Percentiles rank a stretch among this genome's conserved stretches.
Conservation (phyloP, 1,140 invertebrate genomes). For the Ceratoteleas bidentatus region DNA sequence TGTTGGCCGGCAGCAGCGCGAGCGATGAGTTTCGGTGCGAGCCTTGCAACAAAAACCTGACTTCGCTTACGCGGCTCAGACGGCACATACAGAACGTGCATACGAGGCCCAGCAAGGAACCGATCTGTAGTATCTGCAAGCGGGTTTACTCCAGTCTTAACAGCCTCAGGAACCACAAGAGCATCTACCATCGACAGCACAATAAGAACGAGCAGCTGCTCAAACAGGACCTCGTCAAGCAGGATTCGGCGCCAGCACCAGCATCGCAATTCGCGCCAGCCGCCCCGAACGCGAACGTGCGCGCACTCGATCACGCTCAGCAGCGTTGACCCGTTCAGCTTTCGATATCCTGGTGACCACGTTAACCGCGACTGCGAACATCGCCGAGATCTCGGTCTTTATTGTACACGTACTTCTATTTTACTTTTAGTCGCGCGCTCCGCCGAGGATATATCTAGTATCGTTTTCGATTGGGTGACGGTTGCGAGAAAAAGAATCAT, state of each 20-base stretch:
- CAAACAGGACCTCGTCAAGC: slow-evolving; percentile 72
- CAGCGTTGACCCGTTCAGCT: slow-evolving; percentile 12
- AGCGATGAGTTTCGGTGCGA: slow-evolving; percentile 92
- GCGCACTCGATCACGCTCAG: slow-evolving; percentile 32
- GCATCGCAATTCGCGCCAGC: slow-evolving; percentile 52
- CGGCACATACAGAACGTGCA: slow-evolving; percentile 93
- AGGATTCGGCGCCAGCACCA: slow-evolving; percentile 36
- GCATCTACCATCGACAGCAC: slow-evolving; percentile 89
- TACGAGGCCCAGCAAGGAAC: slow-evolving; percentile 91
- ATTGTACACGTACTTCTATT: neutral
- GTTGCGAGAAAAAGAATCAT: slow-evolving; percentile 40
- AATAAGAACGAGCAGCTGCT: slow-evolving; percentile 78
- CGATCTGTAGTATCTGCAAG: slow-evolving; percentile 93
- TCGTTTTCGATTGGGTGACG: slow-evolving; percentile 15
- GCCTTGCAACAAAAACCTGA: slow-evolving; percentile 93
- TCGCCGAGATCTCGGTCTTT: neutral
- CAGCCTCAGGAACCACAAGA: slow-evolving; percentile 93
- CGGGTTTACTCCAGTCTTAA: slow-evolving; percentile 93
- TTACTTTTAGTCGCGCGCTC: neutral
- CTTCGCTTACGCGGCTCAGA: slow-evolving; percentile 90
- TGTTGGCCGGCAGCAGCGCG: slow-evolving; percentile 81
- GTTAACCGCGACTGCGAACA: neutral
- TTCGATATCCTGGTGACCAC: slow-evolving; percentile 19
- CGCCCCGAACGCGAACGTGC: slow-evolving; percentile 11
- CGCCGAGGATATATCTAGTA: neutral